These are phyloP conservation scores for Drosophila parvula DNA, from an alignment of 1,140 invertebrate genomes.

Conservation along the genomic window DNA sequence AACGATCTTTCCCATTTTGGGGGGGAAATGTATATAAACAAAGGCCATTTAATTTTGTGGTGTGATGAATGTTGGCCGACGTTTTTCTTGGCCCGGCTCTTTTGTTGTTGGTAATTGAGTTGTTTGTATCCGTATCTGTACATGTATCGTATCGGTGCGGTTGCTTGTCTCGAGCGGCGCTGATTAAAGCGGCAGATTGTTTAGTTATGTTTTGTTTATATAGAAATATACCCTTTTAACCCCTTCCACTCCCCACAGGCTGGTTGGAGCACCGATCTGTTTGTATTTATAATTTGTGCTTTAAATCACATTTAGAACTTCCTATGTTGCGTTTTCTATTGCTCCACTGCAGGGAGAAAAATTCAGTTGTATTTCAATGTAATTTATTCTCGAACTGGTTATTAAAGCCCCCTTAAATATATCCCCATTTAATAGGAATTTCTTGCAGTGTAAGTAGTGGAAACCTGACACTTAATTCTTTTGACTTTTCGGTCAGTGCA, in stretches of 20 bases:
- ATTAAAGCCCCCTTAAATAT: too few relatives aligned
- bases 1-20: constrained; percentile 59
- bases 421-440: neutral
- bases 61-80: constrained; percentile 76
- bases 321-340: neutral
- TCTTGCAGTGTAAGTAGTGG: neutral
- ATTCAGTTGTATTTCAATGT: too few relatives aligned
- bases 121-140: constrained; percentile 61
- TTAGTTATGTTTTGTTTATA: constrained; percentile 63
- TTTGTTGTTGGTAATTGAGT: constrained; percentile 71
- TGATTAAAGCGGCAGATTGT: constrained; percentile 78
- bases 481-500: constrained; percentile 28
- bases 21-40: constrained; percentile 73
- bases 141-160: constrained; percentile 21
- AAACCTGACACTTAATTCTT: neutral
- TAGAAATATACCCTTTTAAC: constrained; percentile 49
- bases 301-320: constrained; percentile 38
- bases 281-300: constrained; percentile 35
- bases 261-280: neutral
- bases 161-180: constrained; percentile 60
- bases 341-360: too few relatives aligned
- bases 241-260: neutral
- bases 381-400: too few relatives aligned
- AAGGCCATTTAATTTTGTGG: constrained; percentile 78
- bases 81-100: constrained; percentile 55